Conservation (phyloP, 2,797 vertebrate genomes). For the Mycteria americana region DNA sequence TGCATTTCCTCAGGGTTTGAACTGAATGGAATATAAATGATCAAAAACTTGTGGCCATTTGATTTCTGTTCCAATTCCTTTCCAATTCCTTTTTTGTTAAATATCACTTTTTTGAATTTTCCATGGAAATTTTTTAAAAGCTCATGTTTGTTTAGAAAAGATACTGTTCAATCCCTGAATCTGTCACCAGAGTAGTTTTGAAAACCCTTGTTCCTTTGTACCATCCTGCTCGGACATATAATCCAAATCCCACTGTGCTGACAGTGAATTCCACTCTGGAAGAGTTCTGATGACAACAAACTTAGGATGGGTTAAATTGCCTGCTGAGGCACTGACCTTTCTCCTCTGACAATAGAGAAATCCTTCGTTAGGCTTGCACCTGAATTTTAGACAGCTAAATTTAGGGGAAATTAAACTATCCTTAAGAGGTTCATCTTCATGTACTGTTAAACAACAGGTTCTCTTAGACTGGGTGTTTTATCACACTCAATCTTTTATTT, state of each 20-base stretch:
- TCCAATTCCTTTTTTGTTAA: background rate
- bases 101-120: background rate
- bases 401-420: background rate
- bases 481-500: background rate
- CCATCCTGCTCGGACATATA: background rate
- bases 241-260: background rate
- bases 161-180: background rate
- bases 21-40: background rate
- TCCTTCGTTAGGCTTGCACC: background rate
- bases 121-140: background rate
- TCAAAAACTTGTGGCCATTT: background rate
- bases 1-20: background rate
- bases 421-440: background rate
- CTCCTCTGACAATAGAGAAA: background rate
- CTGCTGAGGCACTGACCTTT: background rate
- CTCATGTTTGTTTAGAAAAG: background rate
- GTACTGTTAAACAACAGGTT: slow-evolving; percentile 8
- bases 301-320: background rate
- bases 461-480: background rate
- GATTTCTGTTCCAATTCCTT: background rate
- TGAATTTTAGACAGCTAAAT: background rate
- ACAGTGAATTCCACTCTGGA: background rate
- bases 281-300: background rate
- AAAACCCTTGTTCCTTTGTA: background rate
- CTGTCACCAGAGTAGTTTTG: background rate